phyloP scores from a whole-genome alignment of 2,113 vertebrate genomes.

The Melanostigma gelatinosum region DNA sequence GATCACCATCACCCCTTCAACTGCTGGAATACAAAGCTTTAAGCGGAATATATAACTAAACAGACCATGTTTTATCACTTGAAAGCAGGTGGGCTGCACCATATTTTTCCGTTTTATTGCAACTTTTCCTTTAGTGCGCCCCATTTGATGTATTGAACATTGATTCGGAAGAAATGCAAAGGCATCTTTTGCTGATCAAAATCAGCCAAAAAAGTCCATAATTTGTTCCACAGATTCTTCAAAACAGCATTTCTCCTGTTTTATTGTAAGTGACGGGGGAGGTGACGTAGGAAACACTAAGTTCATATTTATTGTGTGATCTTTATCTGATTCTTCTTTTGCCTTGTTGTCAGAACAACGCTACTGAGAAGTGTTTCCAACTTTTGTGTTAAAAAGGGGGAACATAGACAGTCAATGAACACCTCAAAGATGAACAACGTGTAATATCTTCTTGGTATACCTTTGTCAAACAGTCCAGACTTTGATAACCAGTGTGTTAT shows the following conservation, averaged over 20 bases:
- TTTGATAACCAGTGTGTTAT: conserved; percentile 8
- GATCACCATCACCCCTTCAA: neutral
- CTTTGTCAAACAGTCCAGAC: neutral
- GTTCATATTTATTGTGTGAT: conserved; percentile 1
- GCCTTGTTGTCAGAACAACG: neutral
- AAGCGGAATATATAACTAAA: neutral
- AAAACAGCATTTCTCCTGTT: neutral
- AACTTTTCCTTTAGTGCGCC: neutral
- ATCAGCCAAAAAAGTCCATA: neutral
- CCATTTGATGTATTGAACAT: neutral
- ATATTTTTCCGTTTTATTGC: neutral
- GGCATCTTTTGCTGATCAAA: neutral
- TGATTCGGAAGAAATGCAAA: neutral
- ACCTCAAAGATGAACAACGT: neutral
- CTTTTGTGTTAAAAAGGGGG: neutral
- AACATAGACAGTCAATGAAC: neutral
- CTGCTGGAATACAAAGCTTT: neutral
- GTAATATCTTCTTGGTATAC: neutral
- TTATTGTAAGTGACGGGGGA: neutral
- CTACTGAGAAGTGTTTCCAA: neutral
- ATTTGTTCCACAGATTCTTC: neutral
- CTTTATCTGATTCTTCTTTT: neutral
- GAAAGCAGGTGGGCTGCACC: neutral
- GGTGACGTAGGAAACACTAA: neutral
- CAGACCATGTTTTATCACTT: neutral